A percentile compares a stretch with the other conserved stretches of the same genome.
Evolutionary conservation across 1,140 invertebrate genomes (phyloP).

Genomic region (Caligus rogercresseyi): DNA sequence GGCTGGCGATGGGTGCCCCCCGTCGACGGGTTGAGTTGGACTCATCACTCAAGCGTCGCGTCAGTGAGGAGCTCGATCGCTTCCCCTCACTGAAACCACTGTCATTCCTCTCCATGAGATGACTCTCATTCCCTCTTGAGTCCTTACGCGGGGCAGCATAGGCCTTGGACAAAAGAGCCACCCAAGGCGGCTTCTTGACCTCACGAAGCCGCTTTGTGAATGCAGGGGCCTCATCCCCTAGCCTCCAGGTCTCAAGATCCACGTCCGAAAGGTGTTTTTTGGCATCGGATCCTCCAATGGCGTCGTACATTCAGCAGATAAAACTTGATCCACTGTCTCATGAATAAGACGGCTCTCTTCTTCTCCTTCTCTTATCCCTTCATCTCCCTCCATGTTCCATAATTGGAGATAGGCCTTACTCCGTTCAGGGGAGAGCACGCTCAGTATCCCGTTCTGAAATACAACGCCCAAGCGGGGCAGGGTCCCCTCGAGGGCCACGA

Average conservation of each 20-base stretch:
- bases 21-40: not conserved
- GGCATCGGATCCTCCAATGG: no score
- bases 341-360: no score
- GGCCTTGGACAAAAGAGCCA: not conserved
- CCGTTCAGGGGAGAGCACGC: no score
- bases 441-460: not conserved
- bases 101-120: not conserved
- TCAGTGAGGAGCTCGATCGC: not conserved
- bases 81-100: not conserved
- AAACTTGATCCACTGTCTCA: no score
- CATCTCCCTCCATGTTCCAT: no score
- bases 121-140: not conserved
- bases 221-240: not conserved
- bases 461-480: not conserved
- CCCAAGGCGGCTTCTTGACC: not conserved
- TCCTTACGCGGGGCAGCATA: not conserved
- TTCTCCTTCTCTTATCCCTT: no score
- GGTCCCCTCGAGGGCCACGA: not conserved
- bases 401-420: no score
- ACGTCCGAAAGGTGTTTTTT: not conserved
- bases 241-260: not conserved
- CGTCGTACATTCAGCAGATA: no score
- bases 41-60: not conserved
- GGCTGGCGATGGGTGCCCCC: not conserved
- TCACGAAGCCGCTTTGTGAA: not conserved